phyloP scores from a whole-genome alignment of 2,797 vertebrate species.

The Oreochromis grahami region DNA sequence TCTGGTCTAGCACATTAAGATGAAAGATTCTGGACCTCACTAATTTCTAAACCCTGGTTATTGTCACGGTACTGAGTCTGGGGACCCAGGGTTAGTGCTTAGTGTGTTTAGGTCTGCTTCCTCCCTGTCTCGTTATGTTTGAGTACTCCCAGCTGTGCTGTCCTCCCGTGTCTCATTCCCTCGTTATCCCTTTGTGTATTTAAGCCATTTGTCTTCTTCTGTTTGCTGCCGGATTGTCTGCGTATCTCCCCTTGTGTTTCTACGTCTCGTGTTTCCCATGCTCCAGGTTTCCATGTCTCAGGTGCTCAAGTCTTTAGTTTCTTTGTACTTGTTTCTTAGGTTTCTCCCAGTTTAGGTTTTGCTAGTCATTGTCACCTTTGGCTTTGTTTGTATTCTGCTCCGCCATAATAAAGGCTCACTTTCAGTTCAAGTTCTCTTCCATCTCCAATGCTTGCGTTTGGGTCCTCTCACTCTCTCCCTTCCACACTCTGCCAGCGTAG shows the following conservation, averaged over 20 bases:
- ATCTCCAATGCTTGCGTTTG: neutral
- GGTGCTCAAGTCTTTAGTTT: neutral
- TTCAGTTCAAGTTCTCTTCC: neutral
- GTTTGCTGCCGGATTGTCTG: neutral
- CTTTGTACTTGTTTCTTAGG: neutral
- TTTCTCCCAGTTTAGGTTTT: neutral
- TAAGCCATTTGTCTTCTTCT: neutral
- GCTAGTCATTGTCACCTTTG: neutral
- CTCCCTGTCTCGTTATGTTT: neutral
- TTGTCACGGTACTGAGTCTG: rapidly evolving
- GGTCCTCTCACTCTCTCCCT: neutral
- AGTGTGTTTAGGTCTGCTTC: neutral
- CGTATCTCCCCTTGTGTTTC: neutral
- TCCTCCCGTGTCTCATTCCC: neutral
- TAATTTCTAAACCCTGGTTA: neutral
- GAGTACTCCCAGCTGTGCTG: neutral
- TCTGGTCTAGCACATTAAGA: neutral
- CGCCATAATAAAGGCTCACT: neutral
- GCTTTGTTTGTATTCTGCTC: neutral
- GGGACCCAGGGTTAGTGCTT: neutral
- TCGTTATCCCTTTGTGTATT: neutral
- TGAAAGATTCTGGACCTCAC: neutral
- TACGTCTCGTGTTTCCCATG: rapidly evolving
- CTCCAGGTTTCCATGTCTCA: neutral
- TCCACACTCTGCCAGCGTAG: neutral